Evolutionary conservation across 1,140 invertebrate species (phyloP).

Genomic region (Stegodyphus dumicola): DNA sequence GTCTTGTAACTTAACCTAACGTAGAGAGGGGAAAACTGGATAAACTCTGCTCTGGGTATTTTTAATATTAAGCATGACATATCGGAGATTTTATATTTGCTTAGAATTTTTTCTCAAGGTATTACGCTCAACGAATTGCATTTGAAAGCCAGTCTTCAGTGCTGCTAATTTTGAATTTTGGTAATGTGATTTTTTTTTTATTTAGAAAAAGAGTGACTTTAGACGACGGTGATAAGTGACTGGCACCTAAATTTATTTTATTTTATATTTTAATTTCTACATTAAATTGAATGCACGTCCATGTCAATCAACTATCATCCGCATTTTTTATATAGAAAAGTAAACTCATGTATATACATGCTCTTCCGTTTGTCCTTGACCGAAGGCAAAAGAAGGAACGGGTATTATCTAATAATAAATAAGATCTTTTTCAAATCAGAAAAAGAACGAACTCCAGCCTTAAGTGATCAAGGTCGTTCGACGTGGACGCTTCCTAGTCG

Average conservation of each 20-base stretch:
- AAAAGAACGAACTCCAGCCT: conserved; percentile 19
- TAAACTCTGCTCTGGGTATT: no score
- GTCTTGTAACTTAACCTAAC: no score
- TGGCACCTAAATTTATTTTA: no score
- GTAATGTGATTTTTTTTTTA: background rate
- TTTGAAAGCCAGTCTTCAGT: no score
- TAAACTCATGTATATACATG: background rate
- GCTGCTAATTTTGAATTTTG: background rate
- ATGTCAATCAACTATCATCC: conserved; percentile 12
- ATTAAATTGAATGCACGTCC: background rate
- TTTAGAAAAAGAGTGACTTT: background rate
- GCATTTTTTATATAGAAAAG: background rate
- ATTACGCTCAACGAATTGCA: no score
- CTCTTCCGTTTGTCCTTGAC: conserved; percentile 41
- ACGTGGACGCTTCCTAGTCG: conserved; percentile 36
- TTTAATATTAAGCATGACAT: no score
- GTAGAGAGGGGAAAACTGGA: no score
- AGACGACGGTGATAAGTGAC: background rate
- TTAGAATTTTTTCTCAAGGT: no score
- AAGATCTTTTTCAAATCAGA: conserved; percentile 24
- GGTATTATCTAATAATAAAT: conserved; percentile 35
- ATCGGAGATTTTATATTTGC: no score
- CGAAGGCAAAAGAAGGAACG: conserved; percentile 33
- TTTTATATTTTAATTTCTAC: background rate
- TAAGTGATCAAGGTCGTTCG: conserved; percentile 53